Evolutionary conservation across 2,888 invertebrate genomes (phyloP), one percentile per base, ranked within the genome.

Genomic region (Autographa pulchrina): DNA sequence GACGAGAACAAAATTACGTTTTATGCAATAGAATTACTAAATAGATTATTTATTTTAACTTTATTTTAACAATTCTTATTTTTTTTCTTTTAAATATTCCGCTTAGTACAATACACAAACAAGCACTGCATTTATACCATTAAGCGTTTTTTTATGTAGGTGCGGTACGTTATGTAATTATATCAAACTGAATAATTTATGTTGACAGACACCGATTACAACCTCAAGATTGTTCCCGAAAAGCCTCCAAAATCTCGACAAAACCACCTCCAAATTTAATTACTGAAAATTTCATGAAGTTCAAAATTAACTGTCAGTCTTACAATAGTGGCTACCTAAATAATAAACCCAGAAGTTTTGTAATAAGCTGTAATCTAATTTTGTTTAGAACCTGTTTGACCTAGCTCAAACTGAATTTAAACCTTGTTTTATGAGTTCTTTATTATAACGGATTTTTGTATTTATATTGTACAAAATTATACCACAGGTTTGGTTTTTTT

Each of bases 301-400:
- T 66, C 9, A 52, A 70, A 68, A 75, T 75, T 38, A 68, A 38
- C 67, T 68, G 62, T 25, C 67, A 71, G 58, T 65, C 58, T 20
- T 70, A 72, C 58, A 71, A 76, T 76, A 80, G 58, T 71, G 48
- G 58, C 14, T 65, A 59, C 61, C 31, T 69, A 65, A 38, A 69
- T 25, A 61, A 79, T 70, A 65, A 25, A 65, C 60, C 64, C n/a
- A 43, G 8, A 77, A 80, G 66, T 77, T 77, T 65, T 32, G 8
- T 66, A 64, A 75, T 75, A 75, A 75, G 68, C 70, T 65, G 32
- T 72, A 76, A 76, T 66, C 56, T 68, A 72, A 78, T 78, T 72
- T 67, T 32, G 38, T 67, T 66, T 81, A 32, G 20, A 59, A 72
- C 74, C 63, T 65, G 62, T 77, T 64, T 35, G 18, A 80, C 43